These are phyloP conservation scores for Tinea pellionella DNA, from an alignment of 2,888 invertebrate species.

Conservation along the genomic window DNA sequence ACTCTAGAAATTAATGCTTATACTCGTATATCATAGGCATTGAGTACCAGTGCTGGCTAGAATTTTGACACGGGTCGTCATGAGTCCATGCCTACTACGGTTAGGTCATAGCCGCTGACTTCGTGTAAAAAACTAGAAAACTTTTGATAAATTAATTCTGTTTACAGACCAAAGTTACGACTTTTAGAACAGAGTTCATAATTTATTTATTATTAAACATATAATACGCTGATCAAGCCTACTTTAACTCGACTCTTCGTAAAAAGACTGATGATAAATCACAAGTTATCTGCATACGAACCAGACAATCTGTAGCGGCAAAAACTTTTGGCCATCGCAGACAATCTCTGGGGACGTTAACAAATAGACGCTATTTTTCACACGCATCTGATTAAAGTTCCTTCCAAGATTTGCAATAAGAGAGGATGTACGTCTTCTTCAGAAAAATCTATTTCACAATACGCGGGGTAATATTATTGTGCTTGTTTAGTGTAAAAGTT, in stretches of 20 bases:
- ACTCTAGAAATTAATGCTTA: too few species aligned
- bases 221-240: too few species aligned
- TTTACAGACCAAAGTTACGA: too few species aligned
- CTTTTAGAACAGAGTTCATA: too few species aligned
- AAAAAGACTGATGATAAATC: constrained; percentile 28
- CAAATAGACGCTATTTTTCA: constrained; percentile 36
- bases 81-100: too few species aligned
- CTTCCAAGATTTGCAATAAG: constrained; percentile 28
- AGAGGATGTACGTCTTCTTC: constrained; percentile 16
- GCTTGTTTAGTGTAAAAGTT: background rate
- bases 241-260: background rate
- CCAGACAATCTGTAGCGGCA: constrained; percentile 27
- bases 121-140: too few species aligned
- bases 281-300: constrained; percentile 29
- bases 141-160: too few species aligned
- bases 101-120: too few species aligned
- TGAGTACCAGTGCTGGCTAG: too few species aligned
- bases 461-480: background rate
- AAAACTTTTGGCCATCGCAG: constrained; percentile 25
- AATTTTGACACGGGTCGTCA: too few species aligned
- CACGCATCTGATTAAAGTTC: constrained; percentile 41
- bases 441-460: background rate
- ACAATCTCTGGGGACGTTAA: constrained; percentile 31
- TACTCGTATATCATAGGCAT: too few species aligned
- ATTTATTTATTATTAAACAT: too few species aligned